Percentiles rank a stretch among this genome's conserved stretches.
Evolutionary conservation across 2,888 invertebrate genomes (phyloP).

Genomic region (Sarcophaga variegata): DNA sequence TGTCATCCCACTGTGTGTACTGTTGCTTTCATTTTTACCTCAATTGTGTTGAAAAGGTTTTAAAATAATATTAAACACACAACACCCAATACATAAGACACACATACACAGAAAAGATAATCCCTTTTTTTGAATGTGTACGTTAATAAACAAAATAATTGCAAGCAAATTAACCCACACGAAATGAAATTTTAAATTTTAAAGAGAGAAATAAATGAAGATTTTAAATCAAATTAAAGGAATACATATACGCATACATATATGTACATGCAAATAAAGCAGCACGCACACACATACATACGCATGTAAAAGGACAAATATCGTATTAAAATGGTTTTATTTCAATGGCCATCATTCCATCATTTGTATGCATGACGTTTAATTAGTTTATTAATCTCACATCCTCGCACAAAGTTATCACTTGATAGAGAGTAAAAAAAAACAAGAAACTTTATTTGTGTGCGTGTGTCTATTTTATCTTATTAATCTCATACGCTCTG

Average conservation of each 20-base stretch:
- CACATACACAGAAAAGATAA: not conserved
- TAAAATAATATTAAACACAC: not conserved
- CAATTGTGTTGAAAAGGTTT: no score
- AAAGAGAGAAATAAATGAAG: not conserved
- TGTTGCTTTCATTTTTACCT: no score
- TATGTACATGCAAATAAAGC: no score
- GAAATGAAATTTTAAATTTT: not conserved
- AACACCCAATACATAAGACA: not conserved
- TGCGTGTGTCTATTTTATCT: not conserved
- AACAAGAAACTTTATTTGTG: not conserved
- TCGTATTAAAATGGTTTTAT: not conserved
- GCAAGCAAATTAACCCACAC: not conserved
- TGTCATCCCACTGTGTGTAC: no score
- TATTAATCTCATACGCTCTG: constrained; percentile 25
- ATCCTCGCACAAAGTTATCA: no score
- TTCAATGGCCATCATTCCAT: not conserved
- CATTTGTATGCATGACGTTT: not conserved
- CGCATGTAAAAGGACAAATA: no score
- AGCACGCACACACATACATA: not conserved
- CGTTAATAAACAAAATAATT: not conserved
- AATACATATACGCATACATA: not conserved
- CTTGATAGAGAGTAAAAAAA: no score
- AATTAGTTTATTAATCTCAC: not conserved
- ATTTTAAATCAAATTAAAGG: not conserved
- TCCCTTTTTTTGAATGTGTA: not conserved